phyloP scores from a whole-genome alignment of 2,113 vertebrate species.

The Danio rerio region GRCz12tu NC_133179.1:15309501-15310000 shows the following conservation, averaged over 20 bases:
- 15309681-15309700: too few relatives aligned
- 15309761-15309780: slow-evolving; percentile 89
- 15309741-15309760: slow-evolving; percentile 87
- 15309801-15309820: slow-evolving; percentile 87
- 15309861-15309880: too few relatives aligned
- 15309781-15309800: slow-evolving; percentile 84
- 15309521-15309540: too few relatives aligned
- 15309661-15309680: too few relatives aligned
- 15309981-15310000: slow-evolving; percentile 84
- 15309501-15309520: too few relatives aligned
- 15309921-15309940: slow-evolving; percentile 2
- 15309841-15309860: slow-evolving; percentile 82
- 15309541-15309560: neutral
- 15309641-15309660: neutral
- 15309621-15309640: neutral
- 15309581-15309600: too few relatives aligned
- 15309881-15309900: too few relatives aligned
- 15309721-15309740: slow-evolving; percentile 71
- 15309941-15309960: slow-evolving; percentile 92
- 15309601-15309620: too few relatives aligned
- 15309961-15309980: slow-evolving; percentile 91
- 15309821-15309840: slow-evolving; percentile 81
- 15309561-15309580: too few relatives aligned
- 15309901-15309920: too few relatives aligned
- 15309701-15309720: neutral